Evolutionary conservation across 2,113 vertebrate species (phyloP).

Genomic region (Cacatua alba): DNA sequence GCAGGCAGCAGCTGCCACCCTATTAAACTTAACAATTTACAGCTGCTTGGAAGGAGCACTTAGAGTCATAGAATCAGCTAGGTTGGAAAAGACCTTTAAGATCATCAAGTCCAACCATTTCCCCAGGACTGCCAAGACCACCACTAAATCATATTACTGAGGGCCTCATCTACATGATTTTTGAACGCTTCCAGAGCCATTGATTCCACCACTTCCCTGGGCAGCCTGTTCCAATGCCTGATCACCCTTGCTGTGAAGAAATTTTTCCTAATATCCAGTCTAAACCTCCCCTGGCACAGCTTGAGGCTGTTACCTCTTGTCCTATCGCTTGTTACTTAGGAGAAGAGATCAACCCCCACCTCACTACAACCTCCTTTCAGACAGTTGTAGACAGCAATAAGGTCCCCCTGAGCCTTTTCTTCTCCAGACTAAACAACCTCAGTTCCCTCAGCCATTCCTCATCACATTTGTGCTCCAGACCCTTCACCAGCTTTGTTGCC

Average conservation of each 20-base stretch:
- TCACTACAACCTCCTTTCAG: background rate
- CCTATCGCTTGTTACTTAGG: background rate
- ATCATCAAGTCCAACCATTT: background rate
- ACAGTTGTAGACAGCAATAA: background rate
- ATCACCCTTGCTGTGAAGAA: background rate
- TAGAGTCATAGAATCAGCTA: background rate
- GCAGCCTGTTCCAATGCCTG: background rate
- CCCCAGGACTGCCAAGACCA: background rate
- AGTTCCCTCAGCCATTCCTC: background rate
- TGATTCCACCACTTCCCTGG: background rate
- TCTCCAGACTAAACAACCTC: background rate
- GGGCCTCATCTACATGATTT: background rate
- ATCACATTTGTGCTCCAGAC: background rate
- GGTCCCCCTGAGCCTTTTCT: background rate
- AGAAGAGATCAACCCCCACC: background rate
- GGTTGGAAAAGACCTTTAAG: background rate
- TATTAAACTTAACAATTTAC: constrained; percentile 51
- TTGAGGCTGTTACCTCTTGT: background rate
- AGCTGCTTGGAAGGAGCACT: constrained; percentile 29
- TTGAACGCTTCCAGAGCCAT: background rate
- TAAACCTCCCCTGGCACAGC: background rate
- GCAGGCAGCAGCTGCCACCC: constrained; percentile 26
- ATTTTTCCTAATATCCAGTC: background rate
- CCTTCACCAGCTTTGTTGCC: background rate
- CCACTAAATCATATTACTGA: background rate